Evolutionary conservation across 1,140 invertebrate genomes (phyloP), one percentile per base, ranked within the genome.

Genomic region (Neodiprion pinetum): DNA sequence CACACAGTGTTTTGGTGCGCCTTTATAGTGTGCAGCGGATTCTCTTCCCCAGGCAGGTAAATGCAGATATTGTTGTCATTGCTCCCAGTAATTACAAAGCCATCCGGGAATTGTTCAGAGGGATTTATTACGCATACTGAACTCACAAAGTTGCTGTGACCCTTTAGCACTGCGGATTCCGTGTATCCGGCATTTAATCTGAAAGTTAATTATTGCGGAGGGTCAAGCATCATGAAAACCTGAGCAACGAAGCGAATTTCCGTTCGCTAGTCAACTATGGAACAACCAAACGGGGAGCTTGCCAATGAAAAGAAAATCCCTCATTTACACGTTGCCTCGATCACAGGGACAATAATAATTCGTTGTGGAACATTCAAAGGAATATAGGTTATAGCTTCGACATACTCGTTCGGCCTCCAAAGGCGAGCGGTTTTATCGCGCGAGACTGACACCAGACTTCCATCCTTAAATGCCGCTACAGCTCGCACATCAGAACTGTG

Each of bases 101-200:
- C 96, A 48, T 93, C 90, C 8, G 94, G 93, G 86, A 91, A 92
- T 21, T 90, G 88, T 75, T 91, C 85, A 75, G 91, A 92, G 7
- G 94, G 92, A 67, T 93, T 91, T 77, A 97, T 83, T 78, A 93
- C 93, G 82, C 92, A 94, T 0, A 97, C 93, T 78, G 92, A 92
- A 2, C 92, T 94, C 0, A 98, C 94, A 87, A 96, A 98, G 82
- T 96, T 96, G 71, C 90, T 92, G 80, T 98, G 96, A 48, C 96
- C 96, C 79, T 90, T 91, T 79, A 96, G 93, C 3, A 93, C 92
- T 74, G 92, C 90, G 8, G 90, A 90, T 82, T 93, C 92, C 1
- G 84, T 83, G 76, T 89, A 93, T 76, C 89, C 88, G 81, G 90
- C 3, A 70, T 61, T 61, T 12, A 61, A 61, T 61, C 53, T 61